A percentile compares a stretch with the other conserved stretches of the same genome.
Evolutionary conservation across 1,140 invertebrate genomes (phyloP).

Genomic region (Achroia grisella): DNA sequence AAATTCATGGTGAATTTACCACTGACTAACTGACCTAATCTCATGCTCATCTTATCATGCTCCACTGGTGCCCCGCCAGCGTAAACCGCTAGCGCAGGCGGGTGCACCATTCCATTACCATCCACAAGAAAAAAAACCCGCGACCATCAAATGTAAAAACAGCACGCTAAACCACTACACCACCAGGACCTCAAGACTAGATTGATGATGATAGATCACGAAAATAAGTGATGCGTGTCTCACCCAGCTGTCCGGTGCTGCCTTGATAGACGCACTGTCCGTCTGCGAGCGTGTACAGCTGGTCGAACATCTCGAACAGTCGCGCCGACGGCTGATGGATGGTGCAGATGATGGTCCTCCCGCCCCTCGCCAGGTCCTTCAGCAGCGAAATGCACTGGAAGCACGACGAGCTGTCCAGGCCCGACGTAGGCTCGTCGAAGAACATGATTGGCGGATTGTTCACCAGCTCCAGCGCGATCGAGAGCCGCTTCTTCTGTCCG

Average conservation of each 20-base stretch:
- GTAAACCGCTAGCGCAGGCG: too few relatives aligned
- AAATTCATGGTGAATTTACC: too few relatives aligned
- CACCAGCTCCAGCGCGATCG: constrained; percentile 96
- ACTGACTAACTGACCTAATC: too few relatives aligned
- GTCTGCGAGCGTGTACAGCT: constrained; percentile 93
- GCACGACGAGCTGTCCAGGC: constrained; percentile 94
- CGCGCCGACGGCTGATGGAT: constrained; percentile 98
- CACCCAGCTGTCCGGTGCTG: constrained; percentile 82
- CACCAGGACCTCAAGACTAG: too few relatives aligned
- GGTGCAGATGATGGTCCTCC: constrained; percentile 96
- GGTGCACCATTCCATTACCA: too few relatives aligned
- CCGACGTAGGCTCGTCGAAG: constrained; percentile 98
- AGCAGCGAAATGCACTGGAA: constrained; percentile 93
- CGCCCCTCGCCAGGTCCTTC: constrained; percentile 91
- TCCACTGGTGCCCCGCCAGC: too few relatives aligned
- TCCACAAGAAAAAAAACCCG: too few relatives aligned
- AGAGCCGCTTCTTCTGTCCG: constrained; percentile 96
- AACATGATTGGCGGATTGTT: constrained; percentile 98
- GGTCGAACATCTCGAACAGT: constrained; percentile 98
- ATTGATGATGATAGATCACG: too few relatives aligned
- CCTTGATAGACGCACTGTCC: constrained; percentile 97
- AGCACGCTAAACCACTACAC: too few relatives aligned
- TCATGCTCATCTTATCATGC: too few relatives aligned
- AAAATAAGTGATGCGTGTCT: too few relatives aligned
- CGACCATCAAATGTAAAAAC: too few relatives aligned